Base-by-base conservation (phyloP, 2,797 vertebrate genomes). In the Galagoides demidoff region DNA sequence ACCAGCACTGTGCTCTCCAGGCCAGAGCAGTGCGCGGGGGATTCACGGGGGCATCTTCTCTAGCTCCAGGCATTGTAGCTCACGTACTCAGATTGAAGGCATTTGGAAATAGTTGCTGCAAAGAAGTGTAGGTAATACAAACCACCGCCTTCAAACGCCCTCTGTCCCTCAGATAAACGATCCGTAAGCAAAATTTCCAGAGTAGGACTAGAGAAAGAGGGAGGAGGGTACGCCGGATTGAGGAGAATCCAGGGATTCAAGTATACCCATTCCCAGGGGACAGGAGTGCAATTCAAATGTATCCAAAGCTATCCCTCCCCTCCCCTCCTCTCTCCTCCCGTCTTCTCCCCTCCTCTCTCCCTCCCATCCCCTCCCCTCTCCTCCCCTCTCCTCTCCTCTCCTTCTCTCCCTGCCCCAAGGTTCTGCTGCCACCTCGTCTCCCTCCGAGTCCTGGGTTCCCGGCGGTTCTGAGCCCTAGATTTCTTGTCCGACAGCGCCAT, bases 401-500 rank as follows among this genome's bases (percentile, higher is more conserved):
- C 93, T 25, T 25, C 2, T 0, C 66, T 68, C 70, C 70, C 86
- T 91, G 93, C 91, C 93, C 93, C 59, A 90, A 88, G 92, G 20
- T 22, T 14, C 22, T 0, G 23, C 27, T 74, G 74, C 66, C 95
- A 95, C 96, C 94, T 94, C 93, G 52, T 92, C 96, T 96, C 94
- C 92, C 96, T 96, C 31, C 63, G 95, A 64, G 76, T 91, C 92
- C 93, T 17, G 90, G 78, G 96, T 84, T 92, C 93, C 95, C 43
- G 6, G 91, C 1, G 82, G 94, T 0, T 89, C 95, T 12, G 4
- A 43, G 23, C 37, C 39, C 73, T 77, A 16, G 70, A 93, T 98
- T 95, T 78, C 59, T 96, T 95, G 96, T 96, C 96, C 90, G 68
- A 94, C 87, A 96, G 96, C 97, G 85, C 97, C 0, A 45, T 64